Percentiles rank a stretch among this genome's conserved stretches.
Evolutionary conservation across 2,797 vertebrate species (phyloP).

Genomic region (Acanthiza pusilla): DNA sequence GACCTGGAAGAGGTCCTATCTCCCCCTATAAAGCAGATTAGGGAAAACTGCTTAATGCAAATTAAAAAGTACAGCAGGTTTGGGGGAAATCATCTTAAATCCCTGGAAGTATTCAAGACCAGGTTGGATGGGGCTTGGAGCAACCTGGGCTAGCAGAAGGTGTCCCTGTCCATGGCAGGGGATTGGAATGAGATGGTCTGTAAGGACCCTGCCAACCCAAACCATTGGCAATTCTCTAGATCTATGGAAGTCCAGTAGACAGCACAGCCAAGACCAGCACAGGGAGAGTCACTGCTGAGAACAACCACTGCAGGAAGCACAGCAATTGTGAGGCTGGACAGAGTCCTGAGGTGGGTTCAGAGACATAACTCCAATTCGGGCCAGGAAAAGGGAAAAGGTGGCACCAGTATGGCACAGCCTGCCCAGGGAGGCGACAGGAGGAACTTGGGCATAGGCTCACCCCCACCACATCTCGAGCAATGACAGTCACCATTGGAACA

Average conservation of each 20-base stretch:
- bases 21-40: background rate
- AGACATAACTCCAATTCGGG: background rate
- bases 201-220: background rate
- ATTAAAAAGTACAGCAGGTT: background rate
- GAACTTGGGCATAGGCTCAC: background rate
- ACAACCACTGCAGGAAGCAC: background rate
- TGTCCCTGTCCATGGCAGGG: background rate
- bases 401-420: background rate
- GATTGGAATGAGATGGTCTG: background rate
- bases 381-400: background rate
- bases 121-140: background rate
- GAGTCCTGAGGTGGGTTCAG: background rate
- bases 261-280: background rate
- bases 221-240: background rate
- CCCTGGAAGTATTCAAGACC: background rate
- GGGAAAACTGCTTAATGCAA: background rate
- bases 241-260: rapidly evolving
- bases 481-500: background rate
- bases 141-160: background rate
- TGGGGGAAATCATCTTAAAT: background rate
- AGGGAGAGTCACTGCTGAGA: background rate
- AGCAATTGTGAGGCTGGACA: background rate
- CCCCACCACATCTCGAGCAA: background rate
- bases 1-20: background rate
- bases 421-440: background rate